Conservation (phyloP, 2,888 invertebrate species). For the Agelastica alni region DNA sequence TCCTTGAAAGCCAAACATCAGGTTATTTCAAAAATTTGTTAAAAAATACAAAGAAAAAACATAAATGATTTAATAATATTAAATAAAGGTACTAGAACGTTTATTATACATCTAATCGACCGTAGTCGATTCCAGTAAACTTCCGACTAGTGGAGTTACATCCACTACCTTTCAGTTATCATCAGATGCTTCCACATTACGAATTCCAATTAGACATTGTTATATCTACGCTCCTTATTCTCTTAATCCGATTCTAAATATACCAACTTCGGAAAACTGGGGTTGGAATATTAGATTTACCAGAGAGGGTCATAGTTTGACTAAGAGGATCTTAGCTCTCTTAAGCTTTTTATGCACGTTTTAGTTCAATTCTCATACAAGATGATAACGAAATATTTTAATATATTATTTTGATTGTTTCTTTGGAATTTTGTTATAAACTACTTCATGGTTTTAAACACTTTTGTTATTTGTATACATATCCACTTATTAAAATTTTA, state of each 20-base stretch:
- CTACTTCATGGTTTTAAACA: too few relatives aligned
- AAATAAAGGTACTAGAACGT: too few relatives aligned
- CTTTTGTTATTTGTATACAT: too few relatives aligned
- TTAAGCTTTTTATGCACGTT: neutral
- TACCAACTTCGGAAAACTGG: constrained; percentile 12
- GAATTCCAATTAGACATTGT: constrained; percentile 23
- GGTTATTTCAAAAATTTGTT: too few relatives aligned
- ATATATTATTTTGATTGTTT: too few relatives aligned
- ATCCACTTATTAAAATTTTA: too few relatives aligned
- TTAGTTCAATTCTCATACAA: neutral
- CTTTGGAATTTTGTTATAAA: too few relatives aligned
- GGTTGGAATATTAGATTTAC: constrained; percentile 23
- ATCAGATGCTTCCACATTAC: constrained; percentile 18
- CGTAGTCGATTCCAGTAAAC: neutral
- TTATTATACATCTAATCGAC: too few relatives aligned
- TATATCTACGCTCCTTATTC: constrained; percentile 14
- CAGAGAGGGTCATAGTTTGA: constrained; percentile 19
- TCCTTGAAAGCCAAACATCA: too few relatives aligned
- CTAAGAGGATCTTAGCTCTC: constrained; percentile 14
- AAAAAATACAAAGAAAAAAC: too few relatives aligned
- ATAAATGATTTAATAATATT: too few relatives aligned
- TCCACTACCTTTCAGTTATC: constrained; percentile 4
- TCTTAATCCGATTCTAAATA: constrained; percentile 23
- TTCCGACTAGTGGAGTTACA: constrained; percentile 2
- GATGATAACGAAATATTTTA: too few relatives aligned